Base-by-base conservation (phyloP, 2,888 invertebrate genomes). In the Cantharis rufa region DNA sequence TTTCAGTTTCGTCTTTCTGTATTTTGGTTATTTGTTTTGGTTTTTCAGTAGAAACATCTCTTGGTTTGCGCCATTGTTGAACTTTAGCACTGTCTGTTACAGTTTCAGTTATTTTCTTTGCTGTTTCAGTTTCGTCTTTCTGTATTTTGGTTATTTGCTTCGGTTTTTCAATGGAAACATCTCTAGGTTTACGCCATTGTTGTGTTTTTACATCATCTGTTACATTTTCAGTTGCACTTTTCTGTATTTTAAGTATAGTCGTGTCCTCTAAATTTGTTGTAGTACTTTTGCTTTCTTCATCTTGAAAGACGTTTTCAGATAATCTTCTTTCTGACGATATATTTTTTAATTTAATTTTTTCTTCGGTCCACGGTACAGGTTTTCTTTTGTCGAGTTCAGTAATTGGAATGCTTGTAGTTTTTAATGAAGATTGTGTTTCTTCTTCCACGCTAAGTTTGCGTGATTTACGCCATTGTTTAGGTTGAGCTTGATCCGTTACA, bases 341-440 rank as follows among this genome's bases (percentile, higher is more conserved):
- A 80, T 84, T 86, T 76, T 90, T 91, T 15, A 91, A 82, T 62
- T 84, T 88, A 24, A 91, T 88, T 78, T 89, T 89, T 86, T 93
- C 92, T 83, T 93, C 90, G 9, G 91, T 93, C 91, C 91, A 90
- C 10, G 90, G 64, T n/a, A 24, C 64, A 9, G 18, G 21, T 18
- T 24, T 66, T 10, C 9, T 66, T 13, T 66, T 15, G 10, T 66
- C 64, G 4, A 4, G 9, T 66, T 66, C 21, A 9, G 64, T 24
- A 66, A 66, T 13, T 66, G 80, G 80, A 66, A 78, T 74, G 16
- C 15, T 32, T 27, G 75, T 68, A 7, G 64, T 21, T 66, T 66
- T 21, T 9, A 15, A n/a, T 13, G 9, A 7, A 66, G 64, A 21
- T 69, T 28, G 15, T n/a, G 15, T 32, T 62, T 32, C 21, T 69